Percentiles rank a stretch among this genome's conserved stretches.
Conservation (phyloP, 2,797 vertebrate species). For the Gallinago stenura region DNA sequence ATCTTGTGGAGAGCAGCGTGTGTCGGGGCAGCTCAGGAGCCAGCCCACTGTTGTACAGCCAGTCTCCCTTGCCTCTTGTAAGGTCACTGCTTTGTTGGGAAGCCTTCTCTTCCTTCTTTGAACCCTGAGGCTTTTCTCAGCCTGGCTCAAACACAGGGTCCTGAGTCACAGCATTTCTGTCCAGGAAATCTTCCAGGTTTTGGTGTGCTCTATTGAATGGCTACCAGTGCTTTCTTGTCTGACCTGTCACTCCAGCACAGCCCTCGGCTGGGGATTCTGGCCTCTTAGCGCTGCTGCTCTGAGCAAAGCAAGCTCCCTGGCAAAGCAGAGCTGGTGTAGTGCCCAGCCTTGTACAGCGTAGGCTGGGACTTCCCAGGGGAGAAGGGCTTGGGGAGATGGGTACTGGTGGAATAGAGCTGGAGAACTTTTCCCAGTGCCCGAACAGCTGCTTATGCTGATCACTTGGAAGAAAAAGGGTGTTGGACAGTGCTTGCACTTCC, state of each 20-base stretch:
- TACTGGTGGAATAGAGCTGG: not conserved
- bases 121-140: not conserved
- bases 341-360: rapidly evolving
- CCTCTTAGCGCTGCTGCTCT: not conserved
- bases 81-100: not conserved
- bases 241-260: not conserved
- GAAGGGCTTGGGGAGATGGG: not conserved
- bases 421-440: not conserved
- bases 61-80: not conserved
- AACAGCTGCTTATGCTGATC: not conserved
- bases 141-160: not conserved
- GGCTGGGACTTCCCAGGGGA: not conserved
- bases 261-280: not conserved
- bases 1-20: rapidly evolving
- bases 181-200: not conserved
- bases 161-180: not conserved
- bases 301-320: not conserved
- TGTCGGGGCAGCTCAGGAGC: not conserved
- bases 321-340: not conserved
- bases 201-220: rapidly evolving
- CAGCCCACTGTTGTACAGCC: rapidly evolving
- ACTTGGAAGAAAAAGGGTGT: not conserved
- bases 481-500: not conserved
- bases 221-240: not conserved
- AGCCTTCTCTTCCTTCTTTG: not conserved